A percentile compares a stretch with the other conserved stretches of the same genome.
Conservation (phyloP, 2,113 vertebrate genomes). For the Lipotes vexillifer region DNA sequence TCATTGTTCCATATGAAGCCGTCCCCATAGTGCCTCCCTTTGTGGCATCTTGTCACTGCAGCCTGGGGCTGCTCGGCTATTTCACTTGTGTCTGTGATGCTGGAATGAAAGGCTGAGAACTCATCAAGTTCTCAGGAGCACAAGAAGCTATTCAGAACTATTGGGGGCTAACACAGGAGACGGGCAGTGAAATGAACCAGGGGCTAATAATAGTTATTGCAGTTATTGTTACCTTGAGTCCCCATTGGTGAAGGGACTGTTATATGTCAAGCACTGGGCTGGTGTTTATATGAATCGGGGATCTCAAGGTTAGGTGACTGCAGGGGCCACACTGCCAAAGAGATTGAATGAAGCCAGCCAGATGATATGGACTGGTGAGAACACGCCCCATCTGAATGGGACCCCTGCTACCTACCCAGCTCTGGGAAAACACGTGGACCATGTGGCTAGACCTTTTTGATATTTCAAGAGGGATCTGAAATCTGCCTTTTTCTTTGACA, state of each 20-base stretch:
- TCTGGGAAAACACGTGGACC: no score
- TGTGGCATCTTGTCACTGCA: neutral
- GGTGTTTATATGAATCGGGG: neutral
- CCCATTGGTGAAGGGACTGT: no score
- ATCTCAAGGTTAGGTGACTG: neutral
- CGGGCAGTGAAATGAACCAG: rapidly evolving
- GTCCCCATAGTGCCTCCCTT: neutral
- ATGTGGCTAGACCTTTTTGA: neutral
- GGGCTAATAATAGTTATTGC: neutral
- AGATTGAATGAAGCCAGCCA: rapidly evolving
- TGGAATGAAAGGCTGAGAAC: neutral
- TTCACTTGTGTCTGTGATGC: neutral
- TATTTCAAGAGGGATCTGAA: neutral
- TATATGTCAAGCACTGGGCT: no score
- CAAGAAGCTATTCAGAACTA: neutral
- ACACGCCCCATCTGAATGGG: rapidly evolving
- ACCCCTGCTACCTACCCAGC: rapidly evolving
- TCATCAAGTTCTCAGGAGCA: neutral
- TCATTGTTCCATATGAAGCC: neutral
- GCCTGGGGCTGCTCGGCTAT: neutral
- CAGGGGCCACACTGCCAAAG: rapidly evolving
- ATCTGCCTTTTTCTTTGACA: neutral
- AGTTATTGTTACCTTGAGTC: rapidly evolving
- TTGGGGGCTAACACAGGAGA: neutral
- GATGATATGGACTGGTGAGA: neutral